Percentiles rank a stretch among this genome's conserved stretches.
Conservation (phyloP, 2,888 invertebrate species). For the Syrphus vitripennis region DNA sequence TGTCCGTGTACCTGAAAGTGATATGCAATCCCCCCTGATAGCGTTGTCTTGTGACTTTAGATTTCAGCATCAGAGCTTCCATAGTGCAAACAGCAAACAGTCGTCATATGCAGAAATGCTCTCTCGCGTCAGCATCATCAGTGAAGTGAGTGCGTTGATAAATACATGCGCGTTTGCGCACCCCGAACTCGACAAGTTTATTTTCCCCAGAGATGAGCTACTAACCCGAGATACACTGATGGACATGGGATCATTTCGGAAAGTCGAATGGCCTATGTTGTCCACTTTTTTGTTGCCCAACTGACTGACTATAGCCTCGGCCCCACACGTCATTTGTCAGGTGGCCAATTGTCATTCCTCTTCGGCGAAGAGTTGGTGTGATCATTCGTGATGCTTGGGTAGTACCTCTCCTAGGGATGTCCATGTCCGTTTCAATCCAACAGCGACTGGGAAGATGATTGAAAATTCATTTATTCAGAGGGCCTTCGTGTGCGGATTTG, state of each 20-base stretch:
- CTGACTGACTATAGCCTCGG: constrained; percentile 37
- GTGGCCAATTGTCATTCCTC: constrained; percentile 62
- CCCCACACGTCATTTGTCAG: constrained; percentile 69
- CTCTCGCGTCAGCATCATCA: not conserved
- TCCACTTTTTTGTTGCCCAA: constrained; percentile 33
- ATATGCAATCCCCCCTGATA: not conserved
- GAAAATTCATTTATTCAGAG: constrained; percentile 70
- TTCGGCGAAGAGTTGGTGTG: constrained; percentile 34
- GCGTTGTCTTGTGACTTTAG: not conserved
- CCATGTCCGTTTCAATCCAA: not conserved
- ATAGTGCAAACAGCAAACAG: not conserved
- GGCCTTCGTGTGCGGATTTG: constrained; percentile 66
- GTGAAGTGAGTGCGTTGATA: not conserved
- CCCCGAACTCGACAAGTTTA: constrained; percentile 57
- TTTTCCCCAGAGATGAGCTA: constrained; percentile 58
- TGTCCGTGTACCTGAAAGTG: not conserved
- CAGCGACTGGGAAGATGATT: constrained; percentile 53
- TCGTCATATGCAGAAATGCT: constrained; percentile 64
- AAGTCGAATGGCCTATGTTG: constrained; percentile 45
- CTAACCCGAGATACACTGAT: constrained; percentile 25
- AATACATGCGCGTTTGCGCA: constrained; percentile 20
- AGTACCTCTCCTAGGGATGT: not conserved
- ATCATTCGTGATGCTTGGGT: constrained; percentile 30
- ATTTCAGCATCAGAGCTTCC: not conserved
- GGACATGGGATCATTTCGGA: constrained; percentile 50